Conservation (phyloP, 2,113 vertebrate species). For the Brevimyrus niger region DNA sequence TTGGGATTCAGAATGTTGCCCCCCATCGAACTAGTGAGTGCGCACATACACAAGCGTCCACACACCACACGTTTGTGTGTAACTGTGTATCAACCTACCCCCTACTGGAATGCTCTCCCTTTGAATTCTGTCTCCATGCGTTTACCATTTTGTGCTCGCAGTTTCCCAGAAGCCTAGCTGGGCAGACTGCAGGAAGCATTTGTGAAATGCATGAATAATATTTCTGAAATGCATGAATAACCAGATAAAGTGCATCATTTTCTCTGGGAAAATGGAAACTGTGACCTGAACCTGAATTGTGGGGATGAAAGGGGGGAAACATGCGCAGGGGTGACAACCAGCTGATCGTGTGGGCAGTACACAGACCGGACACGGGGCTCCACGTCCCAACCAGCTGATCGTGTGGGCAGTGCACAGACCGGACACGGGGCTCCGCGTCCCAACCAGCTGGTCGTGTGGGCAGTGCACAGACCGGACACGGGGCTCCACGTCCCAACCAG, state of each 20-base stretch:
- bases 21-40: background rate
- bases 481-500: background rate
- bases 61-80: background rate
- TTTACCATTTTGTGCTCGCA: slow-evolving; percentile 16
- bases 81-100: background rate
- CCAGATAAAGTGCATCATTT: slow-evolving; percentile 24
- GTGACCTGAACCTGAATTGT: slow-evolving; percentile 6
- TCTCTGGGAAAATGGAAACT: slow-evolving; percentile 21
- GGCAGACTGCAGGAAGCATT: slow-evolving; percentile 3
- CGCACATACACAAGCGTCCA: background rate
- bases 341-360: background rate
- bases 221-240: slow-evolving; percentile 18
- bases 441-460: background rate
- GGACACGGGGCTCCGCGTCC: background rate
- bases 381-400: background rate
- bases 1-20: background rate
- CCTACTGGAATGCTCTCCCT: background rate
- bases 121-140: background rate
- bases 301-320: background rate
- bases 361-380: background rate
- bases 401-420: background rate
- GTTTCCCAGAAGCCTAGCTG: slow-evolving; percentile 8
- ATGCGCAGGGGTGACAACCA: background rate
- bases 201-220: slow-evolving; percentile 2
- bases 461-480: slow-evolving; percentile 1